Evolutionary conservation across 2,113 vertebrate genomes (phyloP).

Genomic region (Numida meleagris): DNA sequence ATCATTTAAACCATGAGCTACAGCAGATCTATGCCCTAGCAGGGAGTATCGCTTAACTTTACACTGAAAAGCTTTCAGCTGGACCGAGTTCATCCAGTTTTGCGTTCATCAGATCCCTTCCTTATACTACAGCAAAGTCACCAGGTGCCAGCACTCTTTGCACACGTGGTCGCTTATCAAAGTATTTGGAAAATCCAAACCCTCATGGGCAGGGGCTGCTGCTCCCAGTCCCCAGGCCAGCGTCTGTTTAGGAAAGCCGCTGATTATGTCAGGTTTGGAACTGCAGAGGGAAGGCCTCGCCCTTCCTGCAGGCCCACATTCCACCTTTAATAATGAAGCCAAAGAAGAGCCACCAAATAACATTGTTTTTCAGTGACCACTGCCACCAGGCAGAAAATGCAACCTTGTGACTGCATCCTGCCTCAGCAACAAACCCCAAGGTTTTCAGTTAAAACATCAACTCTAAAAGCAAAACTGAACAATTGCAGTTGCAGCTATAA

Average conservation of each 20-base stretch:
- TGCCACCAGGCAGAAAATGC: background rate
- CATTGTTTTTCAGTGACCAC: background rate
- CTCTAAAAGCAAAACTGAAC: background rate
- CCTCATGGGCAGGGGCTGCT: background rate
- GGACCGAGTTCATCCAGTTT: background rate
- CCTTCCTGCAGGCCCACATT: slow-evolving; percentile 66
- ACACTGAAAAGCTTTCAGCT: background rate
- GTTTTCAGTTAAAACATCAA: background rate
- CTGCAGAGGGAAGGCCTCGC: slow-evolving; percentile 31
- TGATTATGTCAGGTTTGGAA: slow-evolving; percentile 15
- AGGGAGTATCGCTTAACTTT: background rate
- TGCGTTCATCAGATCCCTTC: background rate
- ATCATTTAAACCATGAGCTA: background rate
- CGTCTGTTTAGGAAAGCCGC: background rate
- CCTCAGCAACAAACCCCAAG: no score
- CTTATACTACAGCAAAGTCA: background rate
- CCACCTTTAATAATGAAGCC: slow-evolving; percentile 52
- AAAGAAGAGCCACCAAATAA: slow-evolving; percentile 25
- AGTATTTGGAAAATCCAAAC: background rate
- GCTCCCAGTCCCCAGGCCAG: background rate
- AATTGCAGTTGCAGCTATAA: background rate
- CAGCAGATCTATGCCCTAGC: background rate
- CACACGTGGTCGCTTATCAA: background rate
- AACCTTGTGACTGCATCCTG: background rate
- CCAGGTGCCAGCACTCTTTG: background rate